phyloP scores from a whole-genome alignment of 2,113 vertebrate species.

The Raphicerus campestris region DNA sequence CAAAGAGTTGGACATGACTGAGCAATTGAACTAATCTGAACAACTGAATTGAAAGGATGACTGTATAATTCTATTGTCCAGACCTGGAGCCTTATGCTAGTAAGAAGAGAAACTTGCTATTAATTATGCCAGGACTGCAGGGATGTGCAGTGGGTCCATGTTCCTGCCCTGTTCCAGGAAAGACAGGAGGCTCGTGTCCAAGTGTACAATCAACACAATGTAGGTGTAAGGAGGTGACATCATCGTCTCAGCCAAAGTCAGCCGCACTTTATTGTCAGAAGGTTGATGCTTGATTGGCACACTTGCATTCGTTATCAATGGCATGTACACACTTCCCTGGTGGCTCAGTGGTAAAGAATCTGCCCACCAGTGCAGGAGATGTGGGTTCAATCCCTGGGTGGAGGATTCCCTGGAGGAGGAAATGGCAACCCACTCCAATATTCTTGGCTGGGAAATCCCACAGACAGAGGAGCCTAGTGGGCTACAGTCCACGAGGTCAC shows the following conservation, averaged over 20 bases:
- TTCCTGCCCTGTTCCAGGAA: rapidly evolving
- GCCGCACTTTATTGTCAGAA: rapidly evolving
- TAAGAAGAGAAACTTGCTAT: not conserved
- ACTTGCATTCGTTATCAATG: not conserved
- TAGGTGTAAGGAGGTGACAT: not conserved
- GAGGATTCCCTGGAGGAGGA: not conserved
- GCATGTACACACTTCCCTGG: not conserved
- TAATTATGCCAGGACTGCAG: not conserved
- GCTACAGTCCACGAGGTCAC: not conserved
- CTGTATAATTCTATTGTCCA: not conserved
- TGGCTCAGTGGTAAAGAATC: not conserved
- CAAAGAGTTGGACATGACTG: rapidly evolving
- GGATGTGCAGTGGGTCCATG: too few species aligned
- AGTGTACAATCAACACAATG: rapidly evolving
- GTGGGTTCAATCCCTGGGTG: not conserved
- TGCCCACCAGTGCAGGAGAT: not conserved
- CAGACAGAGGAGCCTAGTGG: not conserved
- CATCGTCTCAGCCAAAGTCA: not conserved
- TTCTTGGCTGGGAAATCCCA: not conserved
- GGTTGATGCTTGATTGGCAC: not conserved
- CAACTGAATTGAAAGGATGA: not conserved
- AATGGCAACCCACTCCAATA: not conserved
- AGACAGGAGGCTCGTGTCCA: rapidly evolving
- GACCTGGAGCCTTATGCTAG: not conserved
- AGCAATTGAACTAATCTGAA: not conserved